Evolutionary conservation across 2,113 vertebrate species (phyloP).

Genomic region (Anas platyrhynchos): DNA sequence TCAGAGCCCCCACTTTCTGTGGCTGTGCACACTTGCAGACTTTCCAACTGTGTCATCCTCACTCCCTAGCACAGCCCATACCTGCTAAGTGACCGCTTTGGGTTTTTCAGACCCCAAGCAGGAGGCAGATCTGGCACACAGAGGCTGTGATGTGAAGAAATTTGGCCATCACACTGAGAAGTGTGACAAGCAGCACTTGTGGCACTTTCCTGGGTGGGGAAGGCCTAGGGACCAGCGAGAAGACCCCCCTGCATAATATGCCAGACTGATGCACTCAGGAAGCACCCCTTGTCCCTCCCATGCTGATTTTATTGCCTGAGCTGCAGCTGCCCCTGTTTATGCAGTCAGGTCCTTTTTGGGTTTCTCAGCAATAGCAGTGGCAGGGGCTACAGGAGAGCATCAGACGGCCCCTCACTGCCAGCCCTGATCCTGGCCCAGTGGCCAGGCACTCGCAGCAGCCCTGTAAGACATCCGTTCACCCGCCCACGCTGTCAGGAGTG

Average conservation of each 20-base stretch:
- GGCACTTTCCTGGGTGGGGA: neutral
- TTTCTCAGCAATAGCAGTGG: neutral
- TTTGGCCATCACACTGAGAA: too few species aligned
- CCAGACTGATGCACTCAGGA: accelerated
- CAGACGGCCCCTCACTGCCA: neutral
- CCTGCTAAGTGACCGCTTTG: too few species aligned
- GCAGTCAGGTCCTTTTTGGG: neutral
- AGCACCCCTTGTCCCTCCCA: neutral
- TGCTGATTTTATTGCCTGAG: neutral
- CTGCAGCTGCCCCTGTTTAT: accelerated
- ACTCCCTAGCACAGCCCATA: too few species aligned
- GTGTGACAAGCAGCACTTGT: neutral
- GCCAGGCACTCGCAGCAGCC: neutral
- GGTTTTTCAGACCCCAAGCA: too few species aligned
- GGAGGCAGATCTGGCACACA: too few species aligned
- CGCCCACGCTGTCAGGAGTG: accelerated
- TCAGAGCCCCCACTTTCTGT: too few species aligned
- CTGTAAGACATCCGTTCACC: neutral
- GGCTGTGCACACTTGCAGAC: too few species aligned
- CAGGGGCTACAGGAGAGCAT: neutral
- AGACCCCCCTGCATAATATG: neutral
- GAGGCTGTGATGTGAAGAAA: too few species aligned
- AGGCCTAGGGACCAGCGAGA: neutral
- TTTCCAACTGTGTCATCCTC: too few species aligned
- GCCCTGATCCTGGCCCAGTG: neutral